Percentiles rank a stretch among this genome's conserved stretches.
phyloP scores from a whole-genome alignment of 2,888 invertebrate genomes.

The Ophion ellenae region DNA sequence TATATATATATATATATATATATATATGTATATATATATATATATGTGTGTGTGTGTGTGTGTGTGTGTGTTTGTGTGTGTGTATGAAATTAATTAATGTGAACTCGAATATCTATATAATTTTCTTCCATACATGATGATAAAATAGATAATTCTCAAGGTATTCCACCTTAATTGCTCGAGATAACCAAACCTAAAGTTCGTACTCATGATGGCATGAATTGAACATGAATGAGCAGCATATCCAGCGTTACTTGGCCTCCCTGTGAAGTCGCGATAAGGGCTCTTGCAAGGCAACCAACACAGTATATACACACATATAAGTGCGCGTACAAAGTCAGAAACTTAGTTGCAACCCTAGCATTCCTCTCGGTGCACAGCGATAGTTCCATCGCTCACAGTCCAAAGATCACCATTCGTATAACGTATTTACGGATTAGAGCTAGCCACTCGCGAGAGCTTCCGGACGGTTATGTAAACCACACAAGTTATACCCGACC shows the following conservation, averaged over 20 bases:
- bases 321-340: slow-evolving; percentile 9
- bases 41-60: too few species aligned
- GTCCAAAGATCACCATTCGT: slow-evolving; percentile 29
- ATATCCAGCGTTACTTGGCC: slow-evolving; percentile 35
- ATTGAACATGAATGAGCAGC: slow-evolving; percentile 36
- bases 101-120: too few species aligned
- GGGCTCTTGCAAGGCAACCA: slow-evolving; percentile 10
- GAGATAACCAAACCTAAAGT: slow-evolving; percentile 44
- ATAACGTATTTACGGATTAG: slow-evolving; percentile 35
- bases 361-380: slow-evolving; percentile 33
- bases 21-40: too few species aligned
- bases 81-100: too few species aligned
- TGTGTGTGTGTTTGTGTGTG: too few species aligned
- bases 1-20: too few species aligned
- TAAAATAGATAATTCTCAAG: slow-evolving; percentile 43
- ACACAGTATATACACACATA: neutral
- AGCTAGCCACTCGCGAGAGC: slow-evolving; percentile 35
- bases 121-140: neutral
- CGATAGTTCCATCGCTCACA: slow-evolving; percentile 45
- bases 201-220: slow-evolving; percentile 4
- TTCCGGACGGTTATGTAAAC: slow-evolving; percentile 37
- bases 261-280: slow-evolving; percentile 41
- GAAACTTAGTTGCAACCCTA: slow-evolving; percentile 50
- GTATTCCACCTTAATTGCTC: slow-evolving; percentile 51
- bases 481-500: slow-evolving; percentile 16